Base-by-base conservation (phyloP, 2,797 vertebrate species). In the Mergus octosetaceus region DNA sequence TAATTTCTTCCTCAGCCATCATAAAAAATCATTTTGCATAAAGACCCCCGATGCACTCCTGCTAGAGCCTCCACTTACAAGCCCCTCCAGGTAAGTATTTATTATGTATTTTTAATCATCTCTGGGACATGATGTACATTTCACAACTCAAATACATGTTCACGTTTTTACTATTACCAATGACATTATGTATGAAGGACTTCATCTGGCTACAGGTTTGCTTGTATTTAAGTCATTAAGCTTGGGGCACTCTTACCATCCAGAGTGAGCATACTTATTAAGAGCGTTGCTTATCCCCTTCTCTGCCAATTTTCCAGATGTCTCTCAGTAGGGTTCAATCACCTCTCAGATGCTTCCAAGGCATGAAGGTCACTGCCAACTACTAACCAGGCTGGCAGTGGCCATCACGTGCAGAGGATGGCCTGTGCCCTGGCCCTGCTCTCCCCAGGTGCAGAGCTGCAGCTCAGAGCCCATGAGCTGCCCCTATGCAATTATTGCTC, bases 1-100 rank as follows among this genome's bases (percentile, higher is more conserved):
- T 95, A 95, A 96, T 95, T 97, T 89, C 84, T 95, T 94, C 94
- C 92, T 62, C 73, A 78, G 58, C 69, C 94, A 90, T 96, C n/a
- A n/a, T 96, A 95, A 73, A 96, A 95, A 95, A 53, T 65, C 76
- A 94, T 97, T 97, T 93, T 60, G 66, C 80, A 70, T 65, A 49
- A 89, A 82, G 89, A 61, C 64, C 72, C 80, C 71, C 41, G 68
- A 65, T 49, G 51, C 7, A 3, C 84, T 92, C 64, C 70, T 85
- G 61, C 85, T 65, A 53, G 72, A 49, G 69, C 72, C 66, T 91
- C 61, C 74, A 51, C 61, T 76, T 87, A 78, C 66, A 82, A 80
- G 32, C 73, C 66, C 89, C 85, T 92, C 61, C 71, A 95, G 93
- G 85, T 89, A 89, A 80, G 76, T 65, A 87, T 94, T 94, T 75